These are phyloP conservation scores for Dicyrtoma fusca DNA, from an alignment of 2,888 invertebrate genomes.

Conservation along the genomic window DNA sequence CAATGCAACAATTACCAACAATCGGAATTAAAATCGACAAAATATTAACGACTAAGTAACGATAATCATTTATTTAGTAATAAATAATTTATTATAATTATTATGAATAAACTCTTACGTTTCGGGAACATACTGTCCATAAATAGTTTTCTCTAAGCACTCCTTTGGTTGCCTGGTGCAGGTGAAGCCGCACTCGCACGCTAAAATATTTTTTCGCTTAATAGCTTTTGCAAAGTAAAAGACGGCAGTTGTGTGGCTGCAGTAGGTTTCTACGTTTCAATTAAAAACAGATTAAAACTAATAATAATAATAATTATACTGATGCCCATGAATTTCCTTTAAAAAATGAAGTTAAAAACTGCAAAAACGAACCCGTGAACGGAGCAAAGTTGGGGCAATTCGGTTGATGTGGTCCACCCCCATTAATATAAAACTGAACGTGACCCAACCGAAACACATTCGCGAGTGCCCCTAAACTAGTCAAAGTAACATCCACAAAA, in stretches of 20 bases:
- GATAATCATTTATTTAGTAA: too few relatives aligned
- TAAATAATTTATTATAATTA: constrained; percentile 3
- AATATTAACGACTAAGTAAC: too few relatives aligned
- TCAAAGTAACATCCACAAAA: constrained; percentile 33
- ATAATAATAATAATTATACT: too few relatives aligned
- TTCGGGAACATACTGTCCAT: constrained; percentile 11
- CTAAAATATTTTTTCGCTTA: neutral
- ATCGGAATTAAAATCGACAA: too few relatives aligned
- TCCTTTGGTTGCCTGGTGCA: neutral
- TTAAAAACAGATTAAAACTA: too few relatives aligned
- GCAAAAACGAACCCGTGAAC: constrained; percentile 5
- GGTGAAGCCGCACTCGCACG: constrained; percentile 10
- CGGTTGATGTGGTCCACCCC: constrained; percentile 29
- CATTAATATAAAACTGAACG: constrained; percentile 37
- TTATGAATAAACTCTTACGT: neutral
- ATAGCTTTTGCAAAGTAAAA: constrained; percentile 33
- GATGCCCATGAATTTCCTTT: too few relatives aligned
- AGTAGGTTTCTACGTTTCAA: constrained; percentile 1
- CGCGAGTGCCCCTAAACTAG: constrained; percentile 19
- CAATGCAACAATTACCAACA: neutral
- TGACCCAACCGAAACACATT: constrained; percentile 28
- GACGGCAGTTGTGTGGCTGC: constrained; percentile 16
- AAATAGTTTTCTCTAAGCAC: constrained; percentile 8
- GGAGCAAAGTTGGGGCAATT: constrained; percentile 29
- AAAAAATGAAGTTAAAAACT: too few relatives aligned